Percentiles rank a stretch among this genome's conserved stretches.
Evolutionary conservation across 1,140 invertebrate species (phyloP).

Genomic region (Plectrocnemia conspersa): DNA sequence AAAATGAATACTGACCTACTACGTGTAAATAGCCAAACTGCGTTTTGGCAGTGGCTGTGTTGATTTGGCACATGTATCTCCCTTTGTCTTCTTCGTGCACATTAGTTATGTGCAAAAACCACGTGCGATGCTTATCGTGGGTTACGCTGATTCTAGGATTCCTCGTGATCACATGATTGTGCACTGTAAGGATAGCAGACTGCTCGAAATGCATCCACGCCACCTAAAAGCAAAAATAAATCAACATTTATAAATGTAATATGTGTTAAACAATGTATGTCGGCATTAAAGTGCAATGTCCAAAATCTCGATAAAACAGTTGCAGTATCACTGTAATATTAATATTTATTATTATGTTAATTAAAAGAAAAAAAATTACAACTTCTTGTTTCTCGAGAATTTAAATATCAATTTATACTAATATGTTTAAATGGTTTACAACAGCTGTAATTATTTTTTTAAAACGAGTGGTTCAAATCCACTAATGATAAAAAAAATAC

Average conservation of each 20-base stretch:
- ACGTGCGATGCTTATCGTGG: slow-evolving; percentile 81
- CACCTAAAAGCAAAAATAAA: slow-evolving; percentile 57
- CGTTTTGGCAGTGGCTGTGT: slow-evolving; percentile 87
- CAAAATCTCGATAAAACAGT: too few relatives aligned
- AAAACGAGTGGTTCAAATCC: too few relatives aligned
- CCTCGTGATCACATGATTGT: slow-evolving; percentile 86
- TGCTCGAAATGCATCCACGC: slow-evolving; percentile 95
- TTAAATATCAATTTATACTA: too few relatives aligned
- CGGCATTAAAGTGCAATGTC: too few relatives aligned
- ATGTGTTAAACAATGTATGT: not conserved
- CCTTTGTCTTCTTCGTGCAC: slow-evolving; percentile 88
- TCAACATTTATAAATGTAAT: slow-evolving; percentile 37
- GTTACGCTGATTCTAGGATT: slow-evolving; percentile 88
- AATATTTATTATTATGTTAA: too few relatives aligned
- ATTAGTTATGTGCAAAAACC: slow-evolving; percentile 86
- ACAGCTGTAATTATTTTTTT: too few relatives aligned
- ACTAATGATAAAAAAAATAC: too few relatives aligned
- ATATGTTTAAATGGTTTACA: too few relatives aligned
- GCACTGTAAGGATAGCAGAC: slow-evolving; percentile 86
- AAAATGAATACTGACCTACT: slow-evolving; percentile 68
- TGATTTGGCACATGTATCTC: slow-evolving; percentile 94
- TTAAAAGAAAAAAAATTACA: too few relatives aligned
- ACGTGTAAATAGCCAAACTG: slow-evolving; percentile 90
- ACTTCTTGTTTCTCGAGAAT: too few relatives aligned
- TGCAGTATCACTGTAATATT: too few relatives aligned